Conservation (phyloP, 2,888 invertebrate species). For the Argyra leucocephala region DNA sequence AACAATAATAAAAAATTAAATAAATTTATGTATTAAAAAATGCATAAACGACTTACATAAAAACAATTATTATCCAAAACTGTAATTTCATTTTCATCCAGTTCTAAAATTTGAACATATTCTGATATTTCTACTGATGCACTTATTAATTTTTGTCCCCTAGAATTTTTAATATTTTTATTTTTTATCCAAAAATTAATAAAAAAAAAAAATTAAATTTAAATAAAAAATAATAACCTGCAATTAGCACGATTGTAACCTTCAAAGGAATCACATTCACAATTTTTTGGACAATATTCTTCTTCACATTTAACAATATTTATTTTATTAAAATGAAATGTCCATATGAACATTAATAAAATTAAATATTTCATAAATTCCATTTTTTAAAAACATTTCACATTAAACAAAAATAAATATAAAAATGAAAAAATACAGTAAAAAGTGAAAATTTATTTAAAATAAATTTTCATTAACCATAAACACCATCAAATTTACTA, state of each 20-base stretch:
- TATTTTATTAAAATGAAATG: neutral
- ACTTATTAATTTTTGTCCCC: slow-evolving; percentile 50
- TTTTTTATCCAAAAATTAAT: slow-evolving; percentile 40
- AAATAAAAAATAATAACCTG: slow-evolving; percentile 34
- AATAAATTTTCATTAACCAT: too few relatives aligned
- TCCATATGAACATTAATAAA: neutral
- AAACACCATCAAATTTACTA: too few relatives aligned
- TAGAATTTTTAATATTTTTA: slow-evolving; percentile 29
- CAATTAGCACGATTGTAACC: slow-evolving; percentile 38
- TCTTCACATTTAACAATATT: neutral
- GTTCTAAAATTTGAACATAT: slow-evolving; percentile 51
- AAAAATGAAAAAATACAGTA: too few relatives aligned
- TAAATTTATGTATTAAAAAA: too few relatives aligned
- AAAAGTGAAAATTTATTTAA: too few relatives aligned
- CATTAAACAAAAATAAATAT: too few relatives aligned
- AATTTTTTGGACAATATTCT: slow-evolving; percentile 34
- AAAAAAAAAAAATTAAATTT: slow-evolving; percentile 37
- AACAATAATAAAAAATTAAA: too few relatives aligned
- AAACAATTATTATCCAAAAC: slow-evolving; percentile 53
- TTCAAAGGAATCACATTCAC: slow-evolving; percentile 34
- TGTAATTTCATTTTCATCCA: slow-evolving; percentile 54
- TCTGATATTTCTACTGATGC: slow-evolving; percentile 52
- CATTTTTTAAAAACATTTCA: neutral
- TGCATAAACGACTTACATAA: slow-evolving; percentile 51
- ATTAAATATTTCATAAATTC: neutral